Evolutionary conservation across 53 echinoderm and acorn worm species (phyloP).

Genomic region (Paracentrotus lividus): DNA sequence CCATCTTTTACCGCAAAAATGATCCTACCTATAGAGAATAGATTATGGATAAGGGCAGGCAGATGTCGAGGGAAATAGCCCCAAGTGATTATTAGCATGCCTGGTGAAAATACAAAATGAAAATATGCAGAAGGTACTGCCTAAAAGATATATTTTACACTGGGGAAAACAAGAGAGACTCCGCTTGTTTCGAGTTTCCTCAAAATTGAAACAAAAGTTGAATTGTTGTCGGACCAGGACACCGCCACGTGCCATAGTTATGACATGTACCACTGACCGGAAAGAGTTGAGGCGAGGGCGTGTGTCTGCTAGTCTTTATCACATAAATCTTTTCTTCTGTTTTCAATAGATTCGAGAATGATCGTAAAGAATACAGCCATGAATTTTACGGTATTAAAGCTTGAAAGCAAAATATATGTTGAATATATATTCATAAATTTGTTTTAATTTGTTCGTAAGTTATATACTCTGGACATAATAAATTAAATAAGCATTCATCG

Average conservation of each 20-base stretch:
- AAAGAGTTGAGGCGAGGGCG: background rate
- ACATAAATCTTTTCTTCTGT: background rate
- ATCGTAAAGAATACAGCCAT: too few relatives aligned
- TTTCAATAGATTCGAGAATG: background rate
- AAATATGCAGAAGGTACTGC: slow-evolving; percentile 15
- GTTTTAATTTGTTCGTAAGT: too few relatives aligned
- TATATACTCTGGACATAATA: too few relatives aligned
- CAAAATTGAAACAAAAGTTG: slow-evolving; percentile 53
- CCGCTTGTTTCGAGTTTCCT: slow-evolving; percentile 46
- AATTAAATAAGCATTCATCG: too few relatives aligned
- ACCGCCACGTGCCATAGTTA: slow-evolving; percentile 2
- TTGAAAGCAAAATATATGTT: background rate
- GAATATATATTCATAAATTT: background rate
- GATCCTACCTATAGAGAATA: background rate
- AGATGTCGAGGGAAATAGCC: slow-evolving; percentile 26
- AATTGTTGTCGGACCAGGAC: background rate
- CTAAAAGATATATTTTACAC: slow-evolving; percentile 16
- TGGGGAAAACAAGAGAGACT: slow-evolving; percentile 16
- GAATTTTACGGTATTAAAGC: background rate
- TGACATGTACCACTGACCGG: slow-evolving; percentile 37
- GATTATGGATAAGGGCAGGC: background rate
- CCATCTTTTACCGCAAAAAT: background rate
- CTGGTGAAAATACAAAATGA: background rate
- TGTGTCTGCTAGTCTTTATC: background rate
- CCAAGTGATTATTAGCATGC: background rate